A percentile compares a stretch with the other conserved stretches of the same genome.
These are phyloP conservation scores for Ariopsis seemanni DNA, from an alignment of 2,113 vertebrate genomes.

Conservation along the genomic window DNA sequence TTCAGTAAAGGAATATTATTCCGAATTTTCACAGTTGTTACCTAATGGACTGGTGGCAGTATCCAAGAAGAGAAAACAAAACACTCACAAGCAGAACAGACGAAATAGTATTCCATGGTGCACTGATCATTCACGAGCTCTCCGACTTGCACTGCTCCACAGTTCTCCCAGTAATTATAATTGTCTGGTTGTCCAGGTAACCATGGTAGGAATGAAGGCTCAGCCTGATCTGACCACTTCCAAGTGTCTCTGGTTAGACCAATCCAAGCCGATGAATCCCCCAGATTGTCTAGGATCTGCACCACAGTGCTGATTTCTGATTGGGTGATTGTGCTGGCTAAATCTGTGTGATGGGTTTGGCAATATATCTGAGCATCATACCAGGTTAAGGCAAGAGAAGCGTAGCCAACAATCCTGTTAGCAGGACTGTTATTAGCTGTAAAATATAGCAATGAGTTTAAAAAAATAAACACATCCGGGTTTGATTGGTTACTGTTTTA, in stretches of 20 bases:
- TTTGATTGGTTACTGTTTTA: background rate
- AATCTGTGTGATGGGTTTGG: conserved; percentile 13
- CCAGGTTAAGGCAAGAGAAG: background rate
- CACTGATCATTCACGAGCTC: background rate
- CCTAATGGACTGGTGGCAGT: background rate
- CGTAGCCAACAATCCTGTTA: background rate
- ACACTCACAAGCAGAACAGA: conserved; percentile 2
- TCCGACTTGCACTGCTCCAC: background rate
- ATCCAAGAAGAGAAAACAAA: background rate
- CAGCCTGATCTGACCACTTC: background rate
- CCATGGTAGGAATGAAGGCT: background rate
- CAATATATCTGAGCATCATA: conserved; percentile 19
- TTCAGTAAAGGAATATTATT: background rate
- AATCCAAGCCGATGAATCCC: fast-evolving
- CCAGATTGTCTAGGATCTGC: fast-evolving
- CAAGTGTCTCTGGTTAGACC: conserved; percentile 28
- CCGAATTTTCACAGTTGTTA: background rate
- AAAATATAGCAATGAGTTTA: background rate
- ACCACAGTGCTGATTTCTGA: background rate
- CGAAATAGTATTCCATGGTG: background rate
- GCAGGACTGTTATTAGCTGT: background rate
- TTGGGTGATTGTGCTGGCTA: conserved; percentile 21
- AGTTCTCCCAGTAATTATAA: background rate
- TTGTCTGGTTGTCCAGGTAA: background rate
- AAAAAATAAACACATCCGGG: background rate